Evolutionary conservation across 2,888 invertebrate species (phyloP).

Genomic region (Myopa testacea): DNA sequence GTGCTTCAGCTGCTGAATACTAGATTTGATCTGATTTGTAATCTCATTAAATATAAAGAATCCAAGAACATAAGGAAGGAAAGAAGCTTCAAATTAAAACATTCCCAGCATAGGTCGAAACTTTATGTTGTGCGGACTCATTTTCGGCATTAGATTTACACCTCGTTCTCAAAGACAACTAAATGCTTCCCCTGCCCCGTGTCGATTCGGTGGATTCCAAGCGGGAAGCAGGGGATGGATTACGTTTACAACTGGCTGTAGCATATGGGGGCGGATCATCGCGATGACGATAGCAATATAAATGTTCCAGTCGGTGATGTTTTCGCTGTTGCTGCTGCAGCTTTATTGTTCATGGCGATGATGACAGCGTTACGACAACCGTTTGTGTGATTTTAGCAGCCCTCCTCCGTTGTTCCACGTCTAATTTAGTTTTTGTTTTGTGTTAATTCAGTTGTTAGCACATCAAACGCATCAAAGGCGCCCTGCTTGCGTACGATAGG

Average conservation of each 20-base stretch:
- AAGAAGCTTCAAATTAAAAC: too few relatives aligned
- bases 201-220: conserved; percentile 10
- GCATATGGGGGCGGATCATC: conserved; percentile 31
- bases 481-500: background rate
- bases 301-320: conserved; percentile 26
- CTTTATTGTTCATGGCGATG: conserved; percentile 53
- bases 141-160: conserved; percentile 12
- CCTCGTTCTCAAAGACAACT: conserved; percentile 9
- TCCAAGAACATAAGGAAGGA: too few relatives aligned
- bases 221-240: background rate
- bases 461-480: conserved; percentile 61
- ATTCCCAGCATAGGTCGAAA: too few relatives aligned
- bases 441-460: conserved; percentile 49
- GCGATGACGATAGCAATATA: conserved; percentile 22
- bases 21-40: too few relatives aligned
- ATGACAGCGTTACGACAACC: conserved; percentile 60
- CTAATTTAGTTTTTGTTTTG: conserved; percentile 59
- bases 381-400: conserved; percentile 33
- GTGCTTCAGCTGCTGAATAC: too few relatives aligned
- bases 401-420: conserved; percentile 45
- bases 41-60: too few relatives aligned
- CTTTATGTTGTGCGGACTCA: background rate
- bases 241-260: background rate
- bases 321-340: conserved; percentile 53
- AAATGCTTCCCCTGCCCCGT: background rate